Percentiles rank a stretch among this genome's conserved stretches.
phyloP scores from a whole-genome alignment of 2,797 vertebrate species.

The Falco columbarius region DNA sequence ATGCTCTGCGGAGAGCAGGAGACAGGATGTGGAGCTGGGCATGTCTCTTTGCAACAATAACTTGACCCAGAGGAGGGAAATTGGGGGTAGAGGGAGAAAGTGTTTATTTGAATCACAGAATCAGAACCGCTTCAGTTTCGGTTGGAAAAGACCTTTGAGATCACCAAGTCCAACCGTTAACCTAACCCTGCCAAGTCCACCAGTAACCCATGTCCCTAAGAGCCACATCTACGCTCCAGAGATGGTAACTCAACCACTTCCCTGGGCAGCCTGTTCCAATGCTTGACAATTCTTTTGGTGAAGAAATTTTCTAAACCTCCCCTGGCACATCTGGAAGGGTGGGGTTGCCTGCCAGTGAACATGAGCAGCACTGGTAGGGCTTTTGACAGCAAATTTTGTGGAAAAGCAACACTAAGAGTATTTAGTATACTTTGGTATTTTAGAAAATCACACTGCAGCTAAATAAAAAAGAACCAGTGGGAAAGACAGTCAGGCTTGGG shows the following conservation, averaged over 20 bases:
- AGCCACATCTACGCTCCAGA: too few species aligned
- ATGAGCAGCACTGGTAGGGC: not conserved
- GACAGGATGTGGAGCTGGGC: not conserved
- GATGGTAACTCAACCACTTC: too few species aligned
- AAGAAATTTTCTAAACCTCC: too few species aligned
- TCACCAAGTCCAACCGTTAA: too few species aligned
- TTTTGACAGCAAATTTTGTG: not conserved
- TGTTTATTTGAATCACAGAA: not conserved
- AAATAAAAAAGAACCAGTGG: not conserved
- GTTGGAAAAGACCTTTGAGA: too few species aligned
- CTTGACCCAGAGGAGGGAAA: not conserved
- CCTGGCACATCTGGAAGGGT: not conserved
- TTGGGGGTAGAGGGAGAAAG: not conserved
- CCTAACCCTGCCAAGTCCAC: too few species aligned
- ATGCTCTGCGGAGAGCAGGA: not conserved
- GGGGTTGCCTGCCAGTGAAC: not conserved
- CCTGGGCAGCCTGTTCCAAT: too few species aligned
- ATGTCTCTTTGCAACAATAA: not conserved
- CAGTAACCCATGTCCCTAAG: too few species aligned
- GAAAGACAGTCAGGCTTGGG: not conserved
- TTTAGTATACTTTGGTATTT: not conserved
- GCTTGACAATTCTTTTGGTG: too few species aligned
- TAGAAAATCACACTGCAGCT: not conserved
- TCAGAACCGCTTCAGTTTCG: too few species aligned
- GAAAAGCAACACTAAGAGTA: not conserved